Evolutionary conservation across 2,888 invertebrate species (phyloP).

Genomic region (Nomada lathburiana): DNA sequence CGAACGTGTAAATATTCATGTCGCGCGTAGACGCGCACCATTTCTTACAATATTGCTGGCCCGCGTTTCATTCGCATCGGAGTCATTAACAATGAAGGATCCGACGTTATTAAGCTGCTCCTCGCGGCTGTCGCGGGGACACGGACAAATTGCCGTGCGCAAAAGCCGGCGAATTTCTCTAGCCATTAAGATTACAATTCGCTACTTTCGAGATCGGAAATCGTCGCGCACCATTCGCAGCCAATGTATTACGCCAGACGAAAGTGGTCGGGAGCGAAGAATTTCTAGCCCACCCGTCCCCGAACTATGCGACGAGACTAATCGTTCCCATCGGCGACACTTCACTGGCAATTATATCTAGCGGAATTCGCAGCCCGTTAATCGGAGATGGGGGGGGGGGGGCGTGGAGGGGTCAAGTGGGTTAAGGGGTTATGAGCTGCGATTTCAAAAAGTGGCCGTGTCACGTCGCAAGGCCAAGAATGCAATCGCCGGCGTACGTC

Average conservation of each 20-base stretch:
- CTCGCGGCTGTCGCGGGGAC: not conserved
- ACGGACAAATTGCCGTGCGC: not conserved
- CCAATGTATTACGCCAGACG: not conserved
- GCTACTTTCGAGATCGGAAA: not conserved
- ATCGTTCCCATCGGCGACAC: not conserved
- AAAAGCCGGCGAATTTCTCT: not conserved
- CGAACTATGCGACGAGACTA: not conserved
- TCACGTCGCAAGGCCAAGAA: constrained; percentile 63
- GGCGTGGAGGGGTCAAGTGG: constrained; percentile 67
- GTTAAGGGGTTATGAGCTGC: constrained; percentile 67
- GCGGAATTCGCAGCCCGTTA: constrained; percentile 40
- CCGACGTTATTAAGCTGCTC: not conserved
- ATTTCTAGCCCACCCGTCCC: not conserved
- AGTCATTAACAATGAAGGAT: no score
- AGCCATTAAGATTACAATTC: not conserved
- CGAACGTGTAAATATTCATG: no score
- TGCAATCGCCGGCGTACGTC: constrained; percentile 63
- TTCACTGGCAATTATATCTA: not conserved
- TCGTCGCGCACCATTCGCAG: not conserved
- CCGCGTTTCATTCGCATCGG: no score
- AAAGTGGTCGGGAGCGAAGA: not conserved
- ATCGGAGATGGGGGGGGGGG: constrained; percentile 41
- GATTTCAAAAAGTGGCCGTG: constrained; percentile 65
- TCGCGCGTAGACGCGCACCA: no score
- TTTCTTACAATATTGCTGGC: no score